A percentile compares a stretch with the other conserved stretches of the same genome.
These are phyloP conservation scores for Mionectes macconnelli DNA, from an alignment of 2,113 vertebrate species.

Conservation along the genomic window DNA sequence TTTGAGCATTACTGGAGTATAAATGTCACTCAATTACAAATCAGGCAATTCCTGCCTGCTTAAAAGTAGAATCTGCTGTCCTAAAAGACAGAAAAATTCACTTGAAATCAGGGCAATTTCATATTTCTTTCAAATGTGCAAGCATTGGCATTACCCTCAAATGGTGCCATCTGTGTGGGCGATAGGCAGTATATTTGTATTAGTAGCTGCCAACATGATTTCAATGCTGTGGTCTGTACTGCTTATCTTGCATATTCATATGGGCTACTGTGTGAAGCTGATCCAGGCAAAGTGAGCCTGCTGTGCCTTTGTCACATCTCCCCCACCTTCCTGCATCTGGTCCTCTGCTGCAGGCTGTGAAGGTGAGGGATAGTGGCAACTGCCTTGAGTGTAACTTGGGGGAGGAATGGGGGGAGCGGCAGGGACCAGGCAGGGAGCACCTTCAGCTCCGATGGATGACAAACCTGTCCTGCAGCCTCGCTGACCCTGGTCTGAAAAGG, in stretches of 20 bases:
- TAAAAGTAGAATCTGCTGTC: not conserved
- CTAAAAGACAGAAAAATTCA: not conserved
- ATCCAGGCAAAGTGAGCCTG: not conserved
- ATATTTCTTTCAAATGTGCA: not conserved
- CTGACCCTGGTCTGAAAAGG: not conserved
- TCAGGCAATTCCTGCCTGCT: not conserved
- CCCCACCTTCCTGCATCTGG: not conserved
- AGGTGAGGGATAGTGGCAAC: not conserved
- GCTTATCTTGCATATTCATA: not conserved
- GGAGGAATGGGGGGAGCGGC: fast-evolving
- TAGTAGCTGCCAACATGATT: not conserved
- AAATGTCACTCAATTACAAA: not conserved
- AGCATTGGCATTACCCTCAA: not conserved
- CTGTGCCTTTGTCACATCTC: not conserved
- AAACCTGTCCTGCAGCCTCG: not conserved
- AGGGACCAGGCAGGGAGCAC: not conserved
- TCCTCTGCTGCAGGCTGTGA: not conserved
- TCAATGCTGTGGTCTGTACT: not conserved
- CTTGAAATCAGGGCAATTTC: not conserved
- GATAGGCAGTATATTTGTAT: not conserved
- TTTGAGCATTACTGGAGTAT: not conserved
- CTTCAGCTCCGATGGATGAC: fast-evolving
- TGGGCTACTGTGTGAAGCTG: not conserved
- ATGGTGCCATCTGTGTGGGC: not conserved
- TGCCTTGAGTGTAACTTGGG: fast-evolving